Evolutionary conservation across 2,888 invertebrate species (phyloP), one percentile per base, ranked within the genome.

Genomic region (Hololepta plana): DNA sequence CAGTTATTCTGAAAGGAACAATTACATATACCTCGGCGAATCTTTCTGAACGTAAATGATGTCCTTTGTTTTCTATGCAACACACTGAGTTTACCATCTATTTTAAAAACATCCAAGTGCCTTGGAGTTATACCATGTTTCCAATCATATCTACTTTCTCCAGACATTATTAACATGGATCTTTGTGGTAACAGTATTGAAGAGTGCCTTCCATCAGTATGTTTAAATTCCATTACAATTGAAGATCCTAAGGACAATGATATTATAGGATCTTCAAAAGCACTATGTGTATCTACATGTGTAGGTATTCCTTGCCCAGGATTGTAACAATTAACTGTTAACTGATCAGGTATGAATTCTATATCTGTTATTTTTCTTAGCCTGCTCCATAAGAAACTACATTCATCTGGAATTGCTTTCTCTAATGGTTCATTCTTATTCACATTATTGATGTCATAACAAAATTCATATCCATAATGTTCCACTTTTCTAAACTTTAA

Each of bases 251-350:
- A 59, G 3, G 91, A 93, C 0, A 96, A 49, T 0, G 90, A 87
- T 13, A 93, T 47, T 34, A 96, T 80, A 2, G 77, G 79, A 44
- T 77, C 76, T 36, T 81, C 76, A 55, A 96, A 98, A 1, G 88
- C 80, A 51, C 88, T 88, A 47, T 93, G 91, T 0, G 87, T 91
- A 49, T 98, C 96, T 11, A 91, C 72, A 54, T 98, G 96, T 0
- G 79, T 68, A 15, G 96, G 95, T 47, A 98, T 96, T 19, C 90
- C 87, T 62, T 88, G 85, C 8, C 90, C 88, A 23, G 84, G 75
- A 31, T 60, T 51, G 52, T 90, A 90, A 41, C 67, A 67, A 50
- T 90, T 90, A 0, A 87, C 67, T 1, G 90, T 90, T 23, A 88
- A 45, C 45, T 90, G 90, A 56, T 88, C 74, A 3, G 85, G 85